Evolutionary conservation across 2,113 vertebrate species (phyloP), one percentile per base, ranked within the genome.

Genomic region (Actinemys pallida): DNA sequence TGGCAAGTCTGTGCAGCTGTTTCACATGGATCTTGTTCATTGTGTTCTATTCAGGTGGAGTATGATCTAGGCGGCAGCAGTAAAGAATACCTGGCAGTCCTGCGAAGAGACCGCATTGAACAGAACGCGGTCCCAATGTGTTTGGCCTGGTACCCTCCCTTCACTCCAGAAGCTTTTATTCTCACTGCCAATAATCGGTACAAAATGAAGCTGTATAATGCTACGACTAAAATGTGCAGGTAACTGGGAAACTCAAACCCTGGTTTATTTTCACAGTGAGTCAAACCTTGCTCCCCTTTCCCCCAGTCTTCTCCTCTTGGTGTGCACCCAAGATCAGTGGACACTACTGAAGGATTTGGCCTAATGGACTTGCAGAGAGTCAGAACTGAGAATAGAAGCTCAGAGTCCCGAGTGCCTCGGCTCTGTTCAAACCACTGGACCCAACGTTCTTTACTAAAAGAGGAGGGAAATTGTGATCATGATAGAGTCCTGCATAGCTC

Each of bases 161-260:
- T 99, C 57, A 97, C 98, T 14, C 97, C 96, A 0, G 99, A 99
- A 87, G 97, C 98, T 65, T 99, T 99, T 85, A 97, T 99, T 62
- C 98, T 99, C 8, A 95, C 98, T 1, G 98, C 98, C 90, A 99
- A 99, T 35, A 98, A 98, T 85, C 96, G 96, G 81, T 99, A 99
- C 98, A 99, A 99, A 98, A 98, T 99, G 96, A 99, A 99, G 88
- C 99, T 99, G 39, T 99, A 99, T 89, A 99, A 99, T 79, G 97
- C 98, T 0, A 99, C 97, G 0, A 99, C 99, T 42, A 99, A 98
- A 95, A 98, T 99, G 98, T 99, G 99, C 99, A 99, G 99, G 99
- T 99, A 94, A 84, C 62, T 31, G 3, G 62, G 49, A 45, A 35
- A 35, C 31, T 89, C 54, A 2, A n/a, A 5, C 42, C 35, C 24